These are phyloP conservation scores for Ophthalmolycus amberensis DNA, from an alignment of 2,113 vertebrate genomes.

Conservation along the genomic window DNA sequence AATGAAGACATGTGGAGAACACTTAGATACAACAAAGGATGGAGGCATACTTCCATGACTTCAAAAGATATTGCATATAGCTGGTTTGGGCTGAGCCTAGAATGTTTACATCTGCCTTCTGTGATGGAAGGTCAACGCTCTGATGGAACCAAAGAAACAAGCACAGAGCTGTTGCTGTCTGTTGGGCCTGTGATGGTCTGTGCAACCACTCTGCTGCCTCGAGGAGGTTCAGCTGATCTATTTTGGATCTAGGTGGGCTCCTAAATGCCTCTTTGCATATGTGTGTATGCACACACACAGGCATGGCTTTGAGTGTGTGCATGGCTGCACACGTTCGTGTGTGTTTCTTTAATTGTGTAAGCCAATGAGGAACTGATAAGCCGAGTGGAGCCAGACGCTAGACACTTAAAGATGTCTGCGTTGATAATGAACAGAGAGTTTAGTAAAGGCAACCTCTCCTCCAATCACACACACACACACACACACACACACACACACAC, in stretches of 20 bases:
- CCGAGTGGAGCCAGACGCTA: slow-evolving; percentile 82
- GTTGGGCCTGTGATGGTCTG: slow-evolving; percentile 31
- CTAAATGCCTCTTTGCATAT: slow-evolving; percentile 59
- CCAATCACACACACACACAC: slow-evolving; percentile 12
- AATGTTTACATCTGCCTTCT: too few species aligned
- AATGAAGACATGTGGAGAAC: background rate
- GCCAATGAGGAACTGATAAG: slow-evolving; percentile 81
- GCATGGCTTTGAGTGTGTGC: slow-evolving; percentile 37
- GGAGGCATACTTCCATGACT: background rate
- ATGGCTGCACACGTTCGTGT: slow-evolving; percentile 52
- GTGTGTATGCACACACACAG: slow-evolving; percentile 28
- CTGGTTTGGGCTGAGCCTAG: too few species aligned
- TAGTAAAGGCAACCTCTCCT: slow-evolving; percentile 41
- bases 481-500: slow-evolving; percentile 11
- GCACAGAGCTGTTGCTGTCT: slow-evolving; percentile 26
- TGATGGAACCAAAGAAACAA: slow-evolving; percentile 32
- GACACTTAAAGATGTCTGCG: slow-evolving; percentile 82
- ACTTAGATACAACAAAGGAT: background rate
- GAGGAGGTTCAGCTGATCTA: slow-evolving; percentile 65
- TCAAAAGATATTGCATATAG: too few species aligned
- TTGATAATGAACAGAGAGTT: slow-evolving; percentile 76
- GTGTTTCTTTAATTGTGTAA: slow-evolving; percentile 75
- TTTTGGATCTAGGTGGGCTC: slow-evolving; percentile 65
- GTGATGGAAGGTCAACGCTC: background rate
- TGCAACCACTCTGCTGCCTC: slow-evolving; percentile 43